Evolutionary conservation across 1,140 invertebrate genomes (phyloP).

Genomic region (Anthonomus grandis): DNA sequence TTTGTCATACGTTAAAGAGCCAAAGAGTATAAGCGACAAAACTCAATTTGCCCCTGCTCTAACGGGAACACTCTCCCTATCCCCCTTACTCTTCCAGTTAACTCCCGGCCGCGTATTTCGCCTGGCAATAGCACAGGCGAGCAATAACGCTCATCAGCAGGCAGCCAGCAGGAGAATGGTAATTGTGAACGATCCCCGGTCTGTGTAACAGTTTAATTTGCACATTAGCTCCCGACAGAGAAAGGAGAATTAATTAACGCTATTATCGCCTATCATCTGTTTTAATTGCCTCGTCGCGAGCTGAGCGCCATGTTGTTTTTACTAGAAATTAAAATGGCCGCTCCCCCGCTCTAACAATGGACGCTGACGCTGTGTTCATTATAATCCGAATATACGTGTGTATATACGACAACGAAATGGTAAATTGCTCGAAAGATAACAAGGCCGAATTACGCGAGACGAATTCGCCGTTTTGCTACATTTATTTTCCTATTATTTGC

Average conservation of each 20-base stretch:
- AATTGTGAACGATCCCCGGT: slow-evolving; percentile 45
- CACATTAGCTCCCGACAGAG: slow-evolving; percentile 49
- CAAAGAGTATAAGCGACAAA: no score
- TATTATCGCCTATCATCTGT: slow-evolving; percentile 52
- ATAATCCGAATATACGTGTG: slow-evolving; percentile 38
- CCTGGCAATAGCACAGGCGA: slow-evolving; percentile 1
- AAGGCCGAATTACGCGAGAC: slow-evolving; percentile 37
- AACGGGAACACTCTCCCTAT: no score
- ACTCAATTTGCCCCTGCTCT: no score
- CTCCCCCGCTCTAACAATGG: slow-evolving; percentile 44
- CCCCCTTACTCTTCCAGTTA: no score
- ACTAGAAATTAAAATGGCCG: slow-evolving; percentile 50
- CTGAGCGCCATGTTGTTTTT: slow-evolving; percentile 49
- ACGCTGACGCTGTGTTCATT: slow-evolving; percentile 43
- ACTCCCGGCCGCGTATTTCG: no score
- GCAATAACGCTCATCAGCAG: background rate
- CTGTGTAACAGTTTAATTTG: slow-evolving; percentile 51
- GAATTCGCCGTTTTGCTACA: slow-evolving; percentile 16
- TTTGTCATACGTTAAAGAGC: no score
- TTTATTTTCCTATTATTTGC: slow-evolving; percentile 25
- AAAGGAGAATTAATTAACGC: slow-evolving; percentile 52
- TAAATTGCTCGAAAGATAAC: slow-evolving; percentile 49
- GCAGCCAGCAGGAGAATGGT: slow-evolving; percentile 30
- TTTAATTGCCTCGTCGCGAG: slow-evolving; percentile 49
- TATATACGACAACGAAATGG: slow-evolving; percentile 47